Conservation (phyloP, 2,113 vertebrate species). For the Anhinga anhinga region DNA sequence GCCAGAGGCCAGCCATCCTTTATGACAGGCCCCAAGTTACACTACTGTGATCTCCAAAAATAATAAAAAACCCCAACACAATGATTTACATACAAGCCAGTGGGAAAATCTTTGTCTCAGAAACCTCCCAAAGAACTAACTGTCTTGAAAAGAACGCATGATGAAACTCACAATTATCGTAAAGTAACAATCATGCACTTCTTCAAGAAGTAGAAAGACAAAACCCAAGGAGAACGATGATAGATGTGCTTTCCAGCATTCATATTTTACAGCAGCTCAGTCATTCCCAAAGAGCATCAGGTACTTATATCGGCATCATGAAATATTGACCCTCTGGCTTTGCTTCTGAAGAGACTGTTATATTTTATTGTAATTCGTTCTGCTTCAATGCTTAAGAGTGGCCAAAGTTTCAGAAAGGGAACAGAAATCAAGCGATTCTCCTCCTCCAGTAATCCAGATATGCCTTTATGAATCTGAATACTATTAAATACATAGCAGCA, state of each 20-base stretch:
- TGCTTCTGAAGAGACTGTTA: slow-evolving; percentile 19
- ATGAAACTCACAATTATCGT: not conserved
- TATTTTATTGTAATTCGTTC: slow-evolving; percentile 20
- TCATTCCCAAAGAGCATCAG: not conserved
- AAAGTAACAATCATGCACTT: not conserved
- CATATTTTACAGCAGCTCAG: slow-evolving; percentile 15
- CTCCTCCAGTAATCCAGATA: slow-evolving; percentile 31
- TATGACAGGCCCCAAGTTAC: not conserved
- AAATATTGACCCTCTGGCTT: slow-evolving; percentile 14
- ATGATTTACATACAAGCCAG: not conserved
- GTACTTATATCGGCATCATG: not conserved
- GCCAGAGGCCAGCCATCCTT: not conserved
- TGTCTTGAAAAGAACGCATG: not conserved
- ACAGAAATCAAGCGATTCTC: not conserved
- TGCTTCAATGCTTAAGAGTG: not conserved
- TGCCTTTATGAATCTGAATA: slow-evolving; percentile 17
- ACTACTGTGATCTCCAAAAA: not conserved
- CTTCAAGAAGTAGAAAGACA: not conserved
- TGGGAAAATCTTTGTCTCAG: not conserved
- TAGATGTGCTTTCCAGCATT: not conserved
- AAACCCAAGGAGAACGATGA: not conserved
- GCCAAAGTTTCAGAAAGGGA: not conserved
- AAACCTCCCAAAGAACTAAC: not conserved
- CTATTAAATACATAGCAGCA: slow-evolving; percentile 34
- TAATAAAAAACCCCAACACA: not conserved